Percentiles rank a stretch among this genome's conserved stretches.
phyloP scores from a whole-genome alignment of 2,888 invertebrate genomes.

The Himalopsyche tibetana region DNA sequence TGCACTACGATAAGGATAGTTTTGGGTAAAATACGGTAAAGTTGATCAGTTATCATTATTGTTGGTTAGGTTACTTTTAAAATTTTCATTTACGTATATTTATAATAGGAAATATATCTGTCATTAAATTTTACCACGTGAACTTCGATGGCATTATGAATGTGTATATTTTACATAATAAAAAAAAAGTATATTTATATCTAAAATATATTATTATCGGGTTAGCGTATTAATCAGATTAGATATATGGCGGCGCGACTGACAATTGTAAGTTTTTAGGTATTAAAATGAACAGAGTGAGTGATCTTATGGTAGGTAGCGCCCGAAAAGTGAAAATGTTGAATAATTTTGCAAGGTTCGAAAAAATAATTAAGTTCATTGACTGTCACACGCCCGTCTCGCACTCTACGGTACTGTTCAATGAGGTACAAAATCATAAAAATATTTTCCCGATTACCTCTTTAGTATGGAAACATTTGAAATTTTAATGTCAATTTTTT shows the following conservation, averaged over 20 bases:
- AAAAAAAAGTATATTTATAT: constrained; percentile 59
- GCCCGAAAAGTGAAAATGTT: constrained; percentile 41
- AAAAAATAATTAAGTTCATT: constrained; percentile 47
- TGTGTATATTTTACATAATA: constrained; percentile 53
- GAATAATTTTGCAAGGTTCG: constrained; percentile 41
- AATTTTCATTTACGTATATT: constrained; percentile 41
- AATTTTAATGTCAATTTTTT: too few relatives aligned
- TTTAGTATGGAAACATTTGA: too few relatives aligned
- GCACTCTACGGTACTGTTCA: constrained; percentile 6
- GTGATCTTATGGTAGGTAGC: constrained; percentile 43
- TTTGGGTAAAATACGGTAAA: constrained; percentile 55
- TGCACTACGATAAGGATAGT: constrained; percentile 47
- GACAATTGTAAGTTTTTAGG: constrained; percentile 58
- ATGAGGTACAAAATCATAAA: background rate
- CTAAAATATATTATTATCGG: constrained; percentile 46
- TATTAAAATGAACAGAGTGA: constrained; percentile 34
- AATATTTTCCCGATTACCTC: too few relatives aligned
- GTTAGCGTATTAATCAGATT: constrained; percentile 49
- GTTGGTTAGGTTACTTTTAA: constrained; percentile 46
- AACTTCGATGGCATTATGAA: constrained; percentile 42
- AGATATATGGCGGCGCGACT: constrained; percentile 57
- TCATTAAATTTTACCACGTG: constrained; percentile 36
- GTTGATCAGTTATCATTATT: constrained; percentile 52
- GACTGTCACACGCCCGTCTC: constrained; percentile 36
- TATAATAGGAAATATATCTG: constrained; percentile 39